Evolutionary conservation across 2,797 vertebrate genomes (phyloP).

Genomic region (Graptemys geographica): DNA sequence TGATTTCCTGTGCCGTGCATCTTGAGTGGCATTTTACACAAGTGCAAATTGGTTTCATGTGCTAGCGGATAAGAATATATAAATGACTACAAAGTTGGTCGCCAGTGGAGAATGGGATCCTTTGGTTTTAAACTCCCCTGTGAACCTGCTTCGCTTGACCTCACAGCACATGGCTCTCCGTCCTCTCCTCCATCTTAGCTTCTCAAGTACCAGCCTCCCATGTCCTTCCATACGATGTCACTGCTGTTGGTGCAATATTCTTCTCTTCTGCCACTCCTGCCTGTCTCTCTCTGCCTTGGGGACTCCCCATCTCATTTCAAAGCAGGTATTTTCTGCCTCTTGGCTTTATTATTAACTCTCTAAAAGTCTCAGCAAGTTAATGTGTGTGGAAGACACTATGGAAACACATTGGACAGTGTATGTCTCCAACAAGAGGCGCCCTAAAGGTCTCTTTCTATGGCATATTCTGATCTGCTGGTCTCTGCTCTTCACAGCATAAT

Average conservation of each 20-base stretch:
- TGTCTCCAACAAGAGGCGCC: not conserved
- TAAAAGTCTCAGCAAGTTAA: rapidly evolving
- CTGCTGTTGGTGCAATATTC: not conserved
- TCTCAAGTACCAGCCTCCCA: not conserved
- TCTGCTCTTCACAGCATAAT: not conserved
- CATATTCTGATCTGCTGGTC: not conserved
- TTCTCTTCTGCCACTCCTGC: not conserved
- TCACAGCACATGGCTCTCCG: too few relatives aligned
- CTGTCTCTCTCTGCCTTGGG: not conserved
- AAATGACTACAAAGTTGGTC: too few relatives aligned
- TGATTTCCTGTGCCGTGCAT: too few relatives aligned
- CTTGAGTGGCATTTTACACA: too few relatives aligned
- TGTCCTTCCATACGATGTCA: not conserved
- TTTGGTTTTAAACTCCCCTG: too few relatives aligned
- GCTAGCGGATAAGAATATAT: too few relatives aligned
- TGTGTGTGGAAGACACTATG: not conserved
- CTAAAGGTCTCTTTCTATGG: not conserved
- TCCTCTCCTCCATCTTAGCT: too few relatives aligned
- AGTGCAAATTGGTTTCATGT: too few relatives aligned
- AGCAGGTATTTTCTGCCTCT: not conserved
- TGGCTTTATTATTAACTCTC: not conserved
- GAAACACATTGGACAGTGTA: rapidly evolving
- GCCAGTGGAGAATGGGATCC: too few relatives aligned
- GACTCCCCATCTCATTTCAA: not conserved
- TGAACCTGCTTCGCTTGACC: too few relatives aligned